Base-by-base conservation (phyloP, 2,797 vertebrate genomes). In the Enteromius fasciolatus region DNA sequence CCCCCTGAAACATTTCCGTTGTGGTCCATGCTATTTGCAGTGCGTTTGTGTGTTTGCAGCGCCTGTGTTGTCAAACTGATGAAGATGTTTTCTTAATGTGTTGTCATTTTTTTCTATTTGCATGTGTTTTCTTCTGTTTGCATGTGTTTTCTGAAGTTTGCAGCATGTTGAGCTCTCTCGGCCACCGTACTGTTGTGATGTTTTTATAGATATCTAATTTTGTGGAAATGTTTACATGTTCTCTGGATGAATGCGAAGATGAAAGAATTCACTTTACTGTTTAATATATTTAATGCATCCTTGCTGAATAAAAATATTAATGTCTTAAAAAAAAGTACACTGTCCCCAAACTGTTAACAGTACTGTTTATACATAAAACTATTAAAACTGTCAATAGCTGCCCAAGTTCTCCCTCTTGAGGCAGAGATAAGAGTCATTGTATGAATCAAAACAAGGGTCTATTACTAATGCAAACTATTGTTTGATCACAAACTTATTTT, bases 351-450 rank as follows among this genome's bases (percentile, higher is more conserved):
- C 7, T 25, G 28, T 46, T 10, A 4, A 5, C 54, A 23, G 11
- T 23, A 12, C 10, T 11, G n/a, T 25, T 4, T 23, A 2, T 25
- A 25, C 57, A 59, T 14, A 39, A 63, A 50, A n/a, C 31, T 68
- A 39, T 54, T 8, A 39, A 54, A 36, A 31, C 46, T 54, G 23
- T 23, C 17, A 54, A 33, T 14, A 41, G 25, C 36, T n/a, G 18
- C 11, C 12, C 4, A 17, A 20, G 57, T 59, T 80, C 59, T 81
- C 50, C 78, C 36, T 74, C n/a, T 66, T 81, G 59, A 73, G 69
- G 78, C 23, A 69, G 23, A 44, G 68, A 64, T 70, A 59, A 44
- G 36, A 70, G 36, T 41, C 25, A 63, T 10, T 63, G 46, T 33
- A 33, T 33, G 4, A 33, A 5, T 33, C 17, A 18, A 20, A 20